Conservation (phyloP, 2,797 vertebrate genomes). For the Alfaro cultratus region DNA sequence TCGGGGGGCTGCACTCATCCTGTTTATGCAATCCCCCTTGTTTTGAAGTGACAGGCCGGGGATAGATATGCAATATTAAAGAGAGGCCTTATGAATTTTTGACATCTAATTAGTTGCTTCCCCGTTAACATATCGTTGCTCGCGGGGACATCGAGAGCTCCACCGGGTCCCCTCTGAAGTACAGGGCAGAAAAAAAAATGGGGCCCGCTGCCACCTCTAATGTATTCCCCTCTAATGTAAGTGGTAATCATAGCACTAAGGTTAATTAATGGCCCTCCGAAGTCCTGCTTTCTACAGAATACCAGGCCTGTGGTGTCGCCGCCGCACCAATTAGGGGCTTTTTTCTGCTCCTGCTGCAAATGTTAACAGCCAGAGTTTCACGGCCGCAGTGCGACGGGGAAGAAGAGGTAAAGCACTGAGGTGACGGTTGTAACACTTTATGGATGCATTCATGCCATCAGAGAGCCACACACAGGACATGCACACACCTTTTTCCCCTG, state of each 20-base stretch:
- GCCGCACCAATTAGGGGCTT: conserved; percentile 73
- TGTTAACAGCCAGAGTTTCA: conserved; percentile 74
- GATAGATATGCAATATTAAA: conserved; percentile 99
- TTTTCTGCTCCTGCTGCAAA: conserved; percentile 68
- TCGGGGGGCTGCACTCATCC: conserved; percentile 83
- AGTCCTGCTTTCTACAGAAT: conserved; percentile 63
- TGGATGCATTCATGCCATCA: conserved; percentile 47
- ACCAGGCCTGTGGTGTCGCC: conserved; percentile 56
- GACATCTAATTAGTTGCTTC: conserved; percentile 99
- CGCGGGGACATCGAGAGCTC: conserved; percentile 85
- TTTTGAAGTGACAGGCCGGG: conserved; percentile 96
- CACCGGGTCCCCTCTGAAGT: conserved; percentile 93
- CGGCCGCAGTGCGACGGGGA: conserved; percentile 44
- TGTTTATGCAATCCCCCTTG: conserved; percentile 95
- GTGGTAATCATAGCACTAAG: conserved; percentile 95
- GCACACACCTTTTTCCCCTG: background rate
- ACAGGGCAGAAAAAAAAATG: conserved; percentile 79
- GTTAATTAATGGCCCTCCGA: conserved; percentile 92
- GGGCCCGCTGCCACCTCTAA: conserved; percentile 89
- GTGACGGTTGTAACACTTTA: conserved; percentile 63
- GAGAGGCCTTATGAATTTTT: conserved; percentile 99
- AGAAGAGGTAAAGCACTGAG: conserved; percentile 54
- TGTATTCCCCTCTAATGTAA: conserved; percentile 95
- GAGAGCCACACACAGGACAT: background rate
- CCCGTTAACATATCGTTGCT: conserved; percentile 97